Evolutionary conservation across 2,113 vertebrate genomes (phyloP).

Genomic region (Talpa occidentalis): DNA sequence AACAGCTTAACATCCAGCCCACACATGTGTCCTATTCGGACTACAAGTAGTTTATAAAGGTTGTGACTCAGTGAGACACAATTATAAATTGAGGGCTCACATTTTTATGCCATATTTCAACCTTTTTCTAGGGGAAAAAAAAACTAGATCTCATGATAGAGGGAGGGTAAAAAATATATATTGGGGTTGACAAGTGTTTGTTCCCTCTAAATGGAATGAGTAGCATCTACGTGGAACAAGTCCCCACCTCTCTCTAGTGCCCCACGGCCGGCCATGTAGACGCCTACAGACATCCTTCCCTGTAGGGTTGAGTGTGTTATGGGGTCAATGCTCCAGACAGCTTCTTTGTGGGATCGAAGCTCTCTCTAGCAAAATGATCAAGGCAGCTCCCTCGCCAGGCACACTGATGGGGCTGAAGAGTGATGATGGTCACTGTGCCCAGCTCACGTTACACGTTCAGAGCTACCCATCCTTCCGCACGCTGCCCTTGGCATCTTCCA

Average conservation of each 20-base stretch:
- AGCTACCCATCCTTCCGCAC: neutral
- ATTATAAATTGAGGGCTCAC: neutral
- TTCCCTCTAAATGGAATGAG: neutral
- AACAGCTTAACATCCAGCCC: neutral
- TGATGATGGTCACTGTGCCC: neutral
- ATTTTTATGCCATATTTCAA: neutral
- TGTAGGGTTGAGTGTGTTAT: neutral
- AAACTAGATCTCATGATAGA: neutral
- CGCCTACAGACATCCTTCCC: neutral
- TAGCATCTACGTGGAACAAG: neutral
- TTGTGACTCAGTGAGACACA: neutral
- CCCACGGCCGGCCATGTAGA: accelerated
- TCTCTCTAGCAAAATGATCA: neutral
- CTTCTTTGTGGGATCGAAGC: neutral
- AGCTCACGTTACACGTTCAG: too few species aligned
- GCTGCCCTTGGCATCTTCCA: neutral
- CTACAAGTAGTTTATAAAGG: neutral
- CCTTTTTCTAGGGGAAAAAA: neutral
- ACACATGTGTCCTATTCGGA: neutral
- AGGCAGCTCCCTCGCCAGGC: too few species aligned
- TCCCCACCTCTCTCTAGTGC: neutral
- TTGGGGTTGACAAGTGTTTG: neutral
- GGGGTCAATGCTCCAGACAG: neutral
- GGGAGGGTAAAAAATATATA: neutral
- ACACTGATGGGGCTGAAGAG: neutral